Percentiles rank a stretch among this genome's conserved stretches.
phyloP scores from a whole-genome alignment of 2,113 vertebrate species.

The Tenrec ecaudatus region DNA sequence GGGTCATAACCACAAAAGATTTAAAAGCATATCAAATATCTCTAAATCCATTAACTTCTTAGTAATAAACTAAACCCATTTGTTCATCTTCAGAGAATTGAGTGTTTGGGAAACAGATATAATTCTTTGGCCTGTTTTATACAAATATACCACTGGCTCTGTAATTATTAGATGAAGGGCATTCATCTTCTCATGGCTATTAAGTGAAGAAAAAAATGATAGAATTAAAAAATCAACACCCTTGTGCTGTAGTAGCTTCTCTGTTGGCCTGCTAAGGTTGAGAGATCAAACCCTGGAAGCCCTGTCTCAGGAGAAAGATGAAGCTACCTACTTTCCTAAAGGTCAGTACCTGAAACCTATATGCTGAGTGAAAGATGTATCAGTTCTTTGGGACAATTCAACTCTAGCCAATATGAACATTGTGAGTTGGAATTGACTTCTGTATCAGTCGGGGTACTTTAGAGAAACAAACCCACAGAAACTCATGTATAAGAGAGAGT shows the following conservation, averaged over 20 bases:
- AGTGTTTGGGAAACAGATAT: slow-evolving; percentile 1
- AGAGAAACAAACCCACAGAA: no score
- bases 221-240: slow-evolving; percentile 22
- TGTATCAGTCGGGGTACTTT: no score
- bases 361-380: no score
- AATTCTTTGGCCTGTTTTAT: slow-evolving; percentile 41
- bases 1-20: not conserved
- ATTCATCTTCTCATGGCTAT: not conserved
- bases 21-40: not conserved
- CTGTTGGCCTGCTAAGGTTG: no score
- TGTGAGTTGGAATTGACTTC: not conserved
- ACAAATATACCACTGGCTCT: not conserved
- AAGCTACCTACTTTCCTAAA: not conserved
- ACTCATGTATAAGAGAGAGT: no score
- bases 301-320: not conserved
- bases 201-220: slow-evolving; percentile 6
- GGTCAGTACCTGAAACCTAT: not conserved
- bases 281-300: not conserved
- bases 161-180: not conserved
- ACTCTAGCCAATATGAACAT: no score
- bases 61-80: not conserved
- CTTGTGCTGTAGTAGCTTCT: not conserved
- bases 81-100: not conserved
- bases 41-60: slow-evolving; percentile 37
- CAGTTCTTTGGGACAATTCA: no score